A percentile compares a stretch with the other conserved stretches of the same genome.
Conservation (phyloP, 2,888 invertebrate species). For the Ligdia adustata region DNA sequence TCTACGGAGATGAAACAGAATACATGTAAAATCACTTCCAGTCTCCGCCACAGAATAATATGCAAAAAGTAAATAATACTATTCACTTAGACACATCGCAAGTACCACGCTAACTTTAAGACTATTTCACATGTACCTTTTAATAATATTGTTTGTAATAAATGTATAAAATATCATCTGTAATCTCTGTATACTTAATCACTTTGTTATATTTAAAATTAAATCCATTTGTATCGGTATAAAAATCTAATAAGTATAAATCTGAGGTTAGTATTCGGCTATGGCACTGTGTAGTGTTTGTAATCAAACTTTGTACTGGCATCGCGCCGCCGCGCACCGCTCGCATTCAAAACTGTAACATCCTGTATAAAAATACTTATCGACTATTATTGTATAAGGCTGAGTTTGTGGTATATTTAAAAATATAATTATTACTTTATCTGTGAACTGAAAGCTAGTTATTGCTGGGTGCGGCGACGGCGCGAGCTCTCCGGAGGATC, state of each 20-base stretch:
- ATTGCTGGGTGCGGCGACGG: conserved; percentile 55
- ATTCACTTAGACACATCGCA: conserved; percentile 61
- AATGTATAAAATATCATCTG: conserved; percentile 85
- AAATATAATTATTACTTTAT: conserved; percentile 36
- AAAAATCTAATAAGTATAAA: conserved; percentile 83
- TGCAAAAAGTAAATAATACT: conserved; percentile 39
- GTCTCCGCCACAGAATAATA: conserved; percentile 27
- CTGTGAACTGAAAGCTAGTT: conserved; percentile 59
- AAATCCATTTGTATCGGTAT: conserved; percentile 85
- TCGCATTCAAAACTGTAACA: conserved; percentile 49
- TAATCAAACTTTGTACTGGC: conserved; percentile 77
- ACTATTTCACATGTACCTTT: conserved; percentile 78
- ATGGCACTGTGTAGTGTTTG: conserved; percentile 75
- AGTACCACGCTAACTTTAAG: conserved; percentile 74
- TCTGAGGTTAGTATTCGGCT: conserved; percentile 80
- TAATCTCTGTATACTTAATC: conserved; percentile 84
- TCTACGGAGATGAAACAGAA: conserved; percentile 27
- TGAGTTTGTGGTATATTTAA: conserved; percentile 59
- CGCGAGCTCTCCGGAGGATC: conserved; percentile 70
- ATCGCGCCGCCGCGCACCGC: conserved; percentile 58
- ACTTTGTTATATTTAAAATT: conserved; percentile 84
- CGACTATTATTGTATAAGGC: conserved; percentile 80
- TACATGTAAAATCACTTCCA: conserved; percentile 26
- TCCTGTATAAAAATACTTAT: conserved; percentile 82
- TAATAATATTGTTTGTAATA: conserved; percentile 83